These are phyloP conservation scores for Myotis findleyi DNA, from an alignment of 2,797 vertebrate genomes.

Conservation along the genomic window DNA sequence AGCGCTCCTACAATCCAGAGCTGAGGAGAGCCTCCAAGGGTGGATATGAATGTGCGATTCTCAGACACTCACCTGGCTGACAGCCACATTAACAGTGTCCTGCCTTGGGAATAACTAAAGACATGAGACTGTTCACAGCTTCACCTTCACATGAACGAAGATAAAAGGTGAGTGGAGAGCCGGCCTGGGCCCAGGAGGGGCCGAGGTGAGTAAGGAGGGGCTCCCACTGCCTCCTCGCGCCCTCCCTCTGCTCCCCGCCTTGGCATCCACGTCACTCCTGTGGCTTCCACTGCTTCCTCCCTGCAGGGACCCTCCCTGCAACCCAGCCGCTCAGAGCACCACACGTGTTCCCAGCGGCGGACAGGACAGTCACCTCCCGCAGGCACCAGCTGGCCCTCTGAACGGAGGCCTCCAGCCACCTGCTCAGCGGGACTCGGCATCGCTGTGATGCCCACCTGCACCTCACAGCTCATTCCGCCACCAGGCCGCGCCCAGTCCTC, in stretches of 20 bases:
- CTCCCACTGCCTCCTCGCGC: too few species aligned
- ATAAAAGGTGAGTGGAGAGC: background rate
- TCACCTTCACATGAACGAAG: background rate
- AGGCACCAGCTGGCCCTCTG: background rate
- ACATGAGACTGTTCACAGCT: background rate
- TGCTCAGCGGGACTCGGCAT: background rate
- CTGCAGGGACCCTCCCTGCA: accelerated
- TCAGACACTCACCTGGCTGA: background rate
- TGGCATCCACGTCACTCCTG: accelerated
- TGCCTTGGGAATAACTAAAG: background rate
- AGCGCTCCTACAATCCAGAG: background rate
- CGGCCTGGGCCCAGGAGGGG: too few species aligned
- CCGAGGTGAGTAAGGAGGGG: too few species aligned
- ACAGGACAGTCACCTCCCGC: background rate
- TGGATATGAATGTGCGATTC: background rate
- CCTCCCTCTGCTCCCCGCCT: too few species aligned
- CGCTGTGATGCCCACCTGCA: accelerated
- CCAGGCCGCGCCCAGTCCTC: background rate
- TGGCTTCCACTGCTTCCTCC: background rate
- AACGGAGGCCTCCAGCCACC: accelerated
- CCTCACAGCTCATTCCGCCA: background rate
- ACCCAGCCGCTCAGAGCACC: background rate
- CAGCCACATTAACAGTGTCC: background rate
- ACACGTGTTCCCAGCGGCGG: accelerated
- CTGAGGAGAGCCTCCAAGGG: background rate